phyloP scores from a whole-genome alignment of 2,888 invertebrate genomes.

The Luperina nickerlii region DNA sequence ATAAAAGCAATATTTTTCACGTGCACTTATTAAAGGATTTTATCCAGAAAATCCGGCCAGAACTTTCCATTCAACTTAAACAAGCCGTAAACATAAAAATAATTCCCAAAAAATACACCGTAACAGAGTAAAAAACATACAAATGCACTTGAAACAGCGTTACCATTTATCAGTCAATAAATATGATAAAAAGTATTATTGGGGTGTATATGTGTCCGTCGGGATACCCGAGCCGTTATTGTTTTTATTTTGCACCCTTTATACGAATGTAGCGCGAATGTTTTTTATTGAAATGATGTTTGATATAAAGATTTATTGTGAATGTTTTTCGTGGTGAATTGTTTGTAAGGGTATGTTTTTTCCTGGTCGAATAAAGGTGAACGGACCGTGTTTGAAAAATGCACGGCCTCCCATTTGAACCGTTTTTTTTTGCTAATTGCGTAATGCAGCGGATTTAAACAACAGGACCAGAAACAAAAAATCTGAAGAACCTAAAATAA shows the following conservation, averaged over 20 bases:
- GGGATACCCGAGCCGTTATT: conserved; percentile 84
- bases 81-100: conserved; percentile 39
- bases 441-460: background rate
- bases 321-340: conserved; percentile 54
- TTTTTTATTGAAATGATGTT: conserved; percentile 86
- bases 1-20: background rate
- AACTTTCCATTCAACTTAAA: background rate
- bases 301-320: conserved; percentile 85
- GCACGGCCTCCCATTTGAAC: background rate
- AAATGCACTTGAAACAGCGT: conserved; percentile 85
- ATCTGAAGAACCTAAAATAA: background rate
- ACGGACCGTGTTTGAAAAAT: background rate
- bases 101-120: conserved; percentile 51
- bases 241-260: conserved; percentile 88
- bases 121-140: conserved; percentile 78
- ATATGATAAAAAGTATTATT: conserved; percentile 90
- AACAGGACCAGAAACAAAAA: background rate
- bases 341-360: conserved; percentile 31
- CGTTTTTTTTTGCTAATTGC: background rate
- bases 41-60: background rate
- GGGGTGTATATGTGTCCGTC: conserved; percentile 85
- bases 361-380: conserved; percentile 2
- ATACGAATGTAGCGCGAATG: conserved; percentile 79
- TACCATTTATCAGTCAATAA: conserved; percentile 89
- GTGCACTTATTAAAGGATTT: background rate